Evolutionary conservation across 2,113 vertebrate genomes (phyloP).

Genomic region (Ciconia stormi): DNA sequence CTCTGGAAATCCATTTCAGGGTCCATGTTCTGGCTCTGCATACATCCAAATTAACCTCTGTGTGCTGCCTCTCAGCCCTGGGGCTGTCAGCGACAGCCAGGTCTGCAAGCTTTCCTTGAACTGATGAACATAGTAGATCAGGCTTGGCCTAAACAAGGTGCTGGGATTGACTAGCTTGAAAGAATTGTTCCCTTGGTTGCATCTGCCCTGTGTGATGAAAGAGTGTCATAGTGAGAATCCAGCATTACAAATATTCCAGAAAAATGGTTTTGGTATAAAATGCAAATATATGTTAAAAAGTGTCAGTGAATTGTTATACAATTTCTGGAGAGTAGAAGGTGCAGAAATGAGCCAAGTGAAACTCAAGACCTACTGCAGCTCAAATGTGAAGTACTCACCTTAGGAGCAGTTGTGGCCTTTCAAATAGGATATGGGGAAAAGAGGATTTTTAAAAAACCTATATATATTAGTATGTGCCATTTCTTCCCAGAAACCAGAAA

Average conservation of each 20-base stretch:
- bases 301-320: background rate
- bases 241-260: background rate
- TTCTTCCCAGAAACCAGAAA: slow-evolving; percentile 3
- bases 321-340: background rate
- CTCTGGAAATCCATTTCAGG: background rate
- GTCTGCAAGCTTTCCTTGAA: background rate
- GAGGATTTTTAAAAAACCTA: background rate
- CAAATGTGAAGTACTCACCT: background rate
- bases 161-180: background rate
- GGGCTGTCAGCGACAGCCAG: background rate
- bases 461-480: background rate
- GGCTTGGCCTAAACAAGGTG: background rate
- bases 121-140: background rate
- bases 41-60: background rate
- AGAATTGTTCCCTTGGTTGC: background rate
- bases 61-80: background rate
- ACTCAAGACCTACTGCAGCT: background rate
- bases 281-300: background rate
- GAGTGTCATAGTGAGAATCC: background rate
- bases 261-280: background rate
- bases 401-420: background rate
- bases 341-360: background rate
- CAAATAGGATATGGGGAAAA: background rate
- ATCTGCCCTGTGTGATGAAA: background rate
- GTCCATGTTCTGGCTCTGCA: background rate